phyloP scores from a whole-genome alignment of 2,113 vertebrate genomes.

The Piprites chloris region DNA sequence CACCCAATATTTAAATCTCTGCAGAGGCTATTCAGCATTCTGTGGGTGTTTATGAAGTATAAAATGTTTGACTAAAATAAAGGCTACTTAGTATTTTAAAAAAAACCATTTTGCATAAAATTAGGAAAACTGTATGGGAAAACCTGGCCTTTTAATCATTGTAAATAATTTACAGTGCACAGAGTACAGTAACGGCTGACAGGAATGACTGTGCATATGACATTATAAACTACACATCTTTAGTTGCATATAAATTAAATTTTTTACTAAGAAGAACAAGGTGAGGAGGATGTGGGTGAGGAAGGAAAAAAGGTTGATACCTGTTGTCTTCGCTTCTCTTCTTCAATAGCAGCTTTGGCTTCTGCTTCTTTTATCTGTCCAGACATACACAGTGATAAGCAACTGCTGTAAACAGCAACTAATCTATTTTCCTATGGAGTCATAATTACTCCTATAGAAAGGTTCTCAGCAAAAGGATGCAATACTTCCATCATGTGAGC shows the following conservation, averaged over 20 bases:
- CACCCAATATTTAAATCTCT: not conserved
- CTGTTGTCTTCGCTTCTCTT: constrained; percentile 88
- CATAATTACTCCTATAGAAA: not conserved
- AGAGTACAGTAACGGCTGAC: not conserved
- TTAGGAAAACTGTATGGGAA: not conserved
- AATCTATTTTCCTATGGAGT: not conserved
- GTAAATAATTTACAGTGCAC: not conserved
- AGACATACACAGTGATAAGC: constrained; percentile 39
- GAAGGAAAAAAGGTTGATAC: constrained; percentile 56
- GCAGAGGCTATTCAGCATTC: not conserved
- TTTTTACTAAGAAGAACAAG: not conserved
- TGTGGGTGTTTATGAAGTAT: not conserved
- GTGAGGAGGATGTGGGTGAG: not conserved
- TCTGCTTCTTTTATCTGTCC: constrained; percentile 88
- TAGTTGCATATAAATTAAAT: not conserved
- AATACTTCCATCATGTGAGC: not conserved
- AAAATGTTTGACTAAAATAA: not conserved
- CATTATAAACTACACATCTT: not conserved
- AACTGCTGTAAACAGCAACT: not conserved
- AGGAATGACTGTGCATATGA: not conserved
- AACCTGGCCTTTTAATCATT: not conserved
- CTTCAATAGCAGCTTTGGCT: constrained; percentile 83
- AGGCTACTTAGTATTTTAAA: not conserved
- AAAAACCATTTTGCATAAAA: not conserved
- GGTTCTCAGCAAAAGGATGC: not conserved